Base-by-base conservation (phyloP, 2,797 vertebrate genomes). In the Semotilus atromaculatus region DNA sequence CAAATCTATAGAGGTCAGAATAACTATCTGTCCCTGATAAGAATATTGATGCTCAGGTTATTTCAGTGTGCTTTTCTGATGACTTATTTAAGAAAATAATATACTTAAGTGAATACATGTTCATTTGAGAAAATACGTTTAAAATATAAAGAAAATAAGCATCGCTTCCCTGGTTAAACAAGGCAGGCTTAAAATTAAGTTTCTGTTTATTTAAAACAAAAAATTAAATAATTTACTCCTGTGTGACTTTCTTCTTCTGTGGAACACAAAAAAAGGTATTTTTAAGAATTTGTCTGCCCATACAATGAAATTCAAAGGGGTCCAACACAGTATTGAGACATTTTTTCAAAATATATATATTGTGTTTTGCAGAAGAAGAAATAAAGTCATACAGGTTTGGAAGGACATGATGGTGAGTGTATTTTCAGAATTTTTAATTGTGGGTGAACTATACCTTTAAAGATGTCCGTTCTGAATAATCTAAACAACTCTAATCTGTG, bases 1-100 rank as follows among this genome's bases (percentile, higher is more conserved):
- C 29, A 68, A 66, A 80, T 80, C 89, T 87, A 86, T 72, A 89
- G 89, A 38, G 85, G 89, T 87, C 89, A 86, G 78, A 80, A 77
- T 79, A 68, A 31, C 45, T 45, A 45, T 83, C 84, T 81, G 76
- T 73, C 75, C 40, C 45, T 13, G 21, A 40, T 51, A 64, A 5
- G 55, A 74, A 36, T 79, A 29, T 53, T 34, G 38, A 45, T 19
- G 16, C 48, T 84, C 21, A 53, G 10, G 21, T 40, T 73, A 31
- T 40, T 60, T 53, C 11, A n/a, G 58, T 43, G 23, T 60, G 31
- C 48, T 72, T 34, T 26, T 58, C 72, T 55, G 16, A 7, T 80
- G 34, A 11, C 16, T 81, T 66, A 51, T n/a, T 4, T 45, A 77
- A n/a, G 3, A 29, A 29, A 45, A 13, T 31, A 23, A 23, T 34